phyloP scores from a whole-genome alignment of 2,113 vertebrate species.

The Pitta sordida region DNA sequence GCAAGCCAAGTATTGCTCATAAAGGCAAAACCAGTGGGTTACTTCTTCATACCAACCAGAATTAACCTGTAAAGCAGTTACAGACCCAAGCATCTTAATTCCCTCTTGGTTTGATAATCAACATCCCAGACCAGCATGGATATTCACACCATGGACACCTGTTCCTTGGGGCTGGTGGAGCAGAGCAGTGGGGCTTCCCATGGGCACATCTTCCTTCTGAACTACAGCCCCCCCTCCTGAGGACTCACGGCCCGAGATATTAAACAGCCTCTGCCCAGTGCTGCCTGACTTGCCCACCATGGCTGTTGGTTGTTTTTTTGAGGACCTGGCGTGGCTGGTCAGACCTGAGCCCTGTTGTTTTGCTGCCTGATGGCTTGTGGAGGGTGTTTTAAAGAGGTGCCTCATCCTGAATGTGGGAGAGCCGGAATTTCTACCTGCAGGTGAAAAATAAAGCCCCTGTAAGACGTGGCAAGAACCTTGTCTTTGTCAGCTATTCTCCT shows the following conservation, averaged over 20 bases:
- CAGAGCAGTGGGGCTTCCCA: not conserved
- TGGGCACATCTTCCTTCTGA: not conserved
- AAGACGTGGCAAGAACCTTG: fast-evolving
- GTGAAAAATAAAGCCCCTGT: not conserved
- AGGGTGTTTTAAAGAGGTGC: not conserved
- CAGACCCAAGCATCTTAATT: not conserved
- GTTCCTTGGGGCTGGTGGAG: not conserved
- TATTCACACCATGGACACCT: fast-evolving
- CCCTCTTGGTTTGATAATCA: not conserved
- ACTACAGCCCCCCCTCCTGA: not conserved
- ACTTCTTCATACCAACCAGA: not conserved
- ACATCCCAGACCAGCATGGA: not conserved
- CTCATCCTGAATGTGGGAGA: not conserved
- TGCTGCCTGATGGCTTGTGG: not conserved
- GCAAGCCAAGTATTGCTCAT: slow-evolving; percentile 14
- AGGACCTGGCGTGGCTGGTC: not conserved
- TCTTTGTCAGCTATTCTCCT: not conserved
- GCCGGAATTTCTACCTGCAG: not conserved
- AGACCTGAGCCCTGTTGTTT: not conserved
- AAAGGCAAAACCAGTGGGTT: not conserved
- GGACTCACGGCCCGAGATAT: not conserved
- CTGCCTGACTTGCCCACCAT: not conserved
- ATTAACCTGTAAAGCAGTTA: not conserved
- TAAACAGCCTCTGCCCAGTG: fast-evolving
- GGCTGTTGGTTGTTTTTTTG: not conserved